Base-by-base conservation (phyloP, 2,113 vertebrate species). In the Atrichornis clamosus region DNA sequence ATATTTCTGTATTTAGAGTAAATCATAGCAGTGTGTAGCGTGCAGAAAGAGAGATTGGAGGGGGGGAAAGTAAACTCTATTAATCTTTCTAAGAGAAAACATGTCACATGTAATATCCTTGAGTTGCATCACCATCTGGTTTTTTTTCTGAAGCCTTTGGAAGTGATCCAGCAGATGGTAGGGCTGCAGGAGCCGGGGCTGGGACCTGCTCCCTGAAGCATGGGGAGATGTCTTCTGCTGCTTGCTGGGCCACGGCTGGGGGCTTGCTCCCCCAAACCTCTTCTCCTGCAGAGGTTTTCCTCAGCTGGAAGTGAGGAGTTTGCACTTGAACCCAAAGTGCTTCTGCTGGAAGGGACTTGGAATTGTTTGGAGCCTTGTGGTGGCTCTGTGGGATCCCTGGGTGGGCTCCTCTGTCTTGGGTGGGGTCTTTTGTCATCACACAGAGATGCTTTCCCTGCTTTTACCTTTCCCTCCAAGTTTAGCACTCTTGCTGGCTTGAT, bases 81-180 rank as follows among this genome's bases (percentile, higher is more conserved):
- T 94, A 91, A 85, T 94, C 92, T 95, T 89, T 62, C 32, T 91
- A 37, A 87, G 84, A 87, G 76, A 82, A 93, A 95, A 90, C 92
- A 91, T 95, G 96, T 94, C 95, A 86, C 52, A 24, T 94, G 65
- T 73, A 93, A 90, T 94, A 90, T 91, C 84, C 81, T 95, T 19
- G 28, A n/a, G 75, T 90, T 95, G 94, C 94, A 91, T 96, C 95
- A 90, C 80, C 93, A 94, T 95, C 94, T 97, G 86, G 22, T 59
- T 27, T 77, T 87, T 87, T 90, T 84, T 47, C 70, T 90, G 78
- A 82, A 74, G 69, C 32, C 52, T 46, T 72, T 96, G 96, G 96
- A 84, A 82, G 10, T 7, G 33, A 50, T 92, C 93, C 93, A 94
- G 94, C 84, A 94, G 87, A 94, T 95, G 84, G 27, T 37, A 42